A percentile compares a stretch with the other conserved stretches of the same genome.
Conservation (phyloP, 1,140 invertebrate species). For the Caenorhabditis brenneri region DNA sequence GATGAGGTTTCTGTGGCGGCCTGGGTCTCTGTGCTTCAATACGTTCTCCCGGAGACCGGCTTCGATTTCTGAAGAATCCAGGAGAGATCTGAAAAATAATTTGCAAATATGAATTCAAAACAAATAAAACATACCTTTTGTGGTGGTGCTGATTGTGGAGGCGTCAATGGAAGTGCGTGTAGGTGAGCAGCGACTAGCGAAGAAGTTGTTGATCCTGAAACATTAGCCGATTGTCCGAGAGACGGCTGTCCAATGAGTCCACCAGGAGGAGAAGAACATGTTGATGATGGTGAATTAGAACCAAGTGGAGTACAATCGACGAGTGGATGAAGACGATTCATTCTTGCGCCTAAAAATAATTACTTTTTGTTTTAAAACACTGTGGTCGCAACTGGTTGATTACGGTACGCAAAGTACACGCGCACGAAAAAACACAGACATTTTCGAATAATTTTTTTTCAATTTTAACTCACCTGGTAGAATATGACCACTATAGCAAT, state of each 20-base stretch:
- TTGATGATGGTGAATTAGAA: conserved; percentile 44
- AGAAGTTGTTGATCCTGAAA: conserved; percentile 35
- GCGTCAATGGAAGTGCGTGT: conserved; percentile 54
- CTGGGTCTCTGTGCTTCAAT: conserved; percentile 23
- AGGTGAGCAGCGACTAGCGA: conserved; percentile 29
- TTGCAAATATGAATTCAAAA: neutral
- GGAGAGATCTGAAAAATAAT: conserved; percentile 39
- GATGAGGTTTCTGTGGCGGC: conserved; percentile 32
- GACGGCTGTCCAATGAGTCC: conserved; percentile 48
- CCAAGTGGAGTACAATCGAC: conserved; percentile 33
- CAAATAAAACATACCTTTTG: conserved; percentile 55
- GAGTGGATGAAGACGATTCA: conserved; percentile 36
- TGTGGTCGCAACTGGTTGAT: no score
- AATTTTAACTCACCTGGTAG: neutral
- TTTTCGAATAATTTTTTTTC: no score
- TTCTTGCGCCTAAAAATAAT: neutral
- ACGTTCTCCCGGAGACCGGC: conserved; percentile 49
- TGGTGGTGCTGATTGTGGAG: conserved; percentile 68
- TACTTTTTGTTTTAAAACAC: neutral
- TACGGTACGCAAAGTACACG: no score
- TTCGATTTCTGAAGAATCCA: conserved; percentile 41
- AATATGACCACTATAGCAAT: conserved; percentile 30
- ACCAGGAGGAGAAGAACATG: conserved; percentile 32
- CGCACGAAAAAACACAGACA: no score
- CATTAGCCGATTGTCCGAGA: conserved; percentile 42